Base-by-base conservation (phyloP, 2,113 vertebrate species). In the Albula glossodonta region DNA sequence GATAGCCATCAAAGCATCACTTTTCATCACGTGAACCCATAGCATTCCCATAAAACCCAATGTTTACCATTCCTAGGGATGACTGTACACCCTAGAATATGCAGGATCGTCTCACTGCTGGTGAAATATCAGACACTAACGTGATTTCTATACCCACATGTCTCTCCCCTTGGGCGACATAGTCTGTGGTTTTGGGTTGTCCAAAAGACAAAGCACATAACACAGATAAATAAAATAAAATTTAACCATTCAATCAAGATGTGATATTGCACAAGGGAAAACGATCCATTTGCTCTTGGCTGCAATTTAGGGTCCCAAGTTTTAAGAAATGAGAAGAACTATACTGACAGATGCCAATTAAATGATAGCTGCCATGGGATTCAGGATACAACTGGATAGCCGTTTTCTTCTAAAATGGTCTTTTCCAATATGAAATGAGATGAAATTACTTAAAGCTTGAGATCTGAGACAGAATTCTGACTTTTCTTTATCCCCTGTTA, bases 1-100 rank as follows among this genome's bases (percentile, higher is more conserved):
- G 87, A 88, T 82, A 9, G 63, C 51, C 82, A 86, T 81, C 52
- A 86, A 84, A 86, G 77, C 77, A 83, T 90, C 86, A 89, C 85
- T 88, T 91, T 91, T 91, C 90, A 92, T 93, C 88, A 89, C 87
- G 82, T 80, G 56, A 89, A 66, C 51, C 87, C 90, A 91, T 87
- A 84, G 63, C 84, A 89, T 89, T 90, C 82, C 85, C 85, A 86
- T 88, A 88, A 89, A 90, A 78, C 77, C 78, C 50, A 89, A 49
- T 84, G 63, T 86, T 87, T 84, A 84, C 85, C 49, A 82, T 81
- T 66, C 84, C 89, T 87, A 86, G 78, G 81, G 87, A 85, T 83
- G 90, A 85, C 79, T 78, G 87, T 82, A 41, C 78, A 66, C 74
- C 87, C 79, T 22, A 56, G 9, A 57, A 81, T 41, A 74, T 77